Evolutionary conservation across 2,888 invertebrate species (phyloP), one percentile per base, ranked within the genome.

Genomic region (Choreutis nemorana): DNA sequence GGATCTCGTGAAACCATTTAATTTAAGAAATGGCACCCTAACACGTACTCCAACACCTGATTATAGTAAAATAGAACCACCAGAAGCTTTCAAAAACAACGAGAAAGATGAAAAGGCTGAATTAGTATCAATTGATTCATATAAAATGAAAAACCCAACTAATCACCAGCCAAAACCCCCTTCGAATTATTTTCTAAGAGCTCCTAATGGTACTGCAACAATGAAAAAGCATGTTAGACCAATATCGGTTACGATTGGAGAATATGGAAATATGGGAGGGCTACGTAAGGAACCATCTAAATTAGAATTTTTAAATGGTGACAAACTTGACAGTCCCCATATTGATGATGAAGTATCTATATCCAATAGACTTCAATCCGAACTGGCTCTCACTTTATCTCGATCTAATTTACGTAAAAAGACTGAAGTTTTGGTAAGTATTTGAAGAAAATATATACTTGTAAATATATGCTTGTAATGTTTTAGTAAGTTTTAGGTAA

Each of bases 71-170:
- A 65, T 66, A 48, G 39, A 43, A 10, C 55, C 58, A 28, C 31
- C 46, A 10, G 34, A 48, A 28, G 50, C 50, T 26, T 35, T 49
- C 4, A 56, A 53, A 29, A 18, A 18, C 35, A 21, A 14, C 7
- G 38, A 48, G 8, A 72, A 65, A 43, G 64, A 71, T 26, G 86
- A 86, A 35, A 79, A 82, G 18, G 89, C 86, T 7, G 90, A 90
- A 61, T 82, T 89, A 78, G 87, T 89, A 48, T 89, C 89, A 12
- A 66, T 90, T 42, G 89, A 90, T 57, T 89, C 89, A 3, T 89
- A 86, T 61, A 86, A 85, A 50, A 56, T 89, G 41, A 86, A 85
- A 40, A 85, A 86, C 50, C 84, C 86, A 13, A 68, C 81, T 3
- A 81, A 79, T 33, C 66, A 81, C 13, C 77, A 72, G 32, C 86